phyloP scores from a whole-genome alignment of 2,888 invertebrate genomes.

The Dastarcus helophoroides region DNA sequence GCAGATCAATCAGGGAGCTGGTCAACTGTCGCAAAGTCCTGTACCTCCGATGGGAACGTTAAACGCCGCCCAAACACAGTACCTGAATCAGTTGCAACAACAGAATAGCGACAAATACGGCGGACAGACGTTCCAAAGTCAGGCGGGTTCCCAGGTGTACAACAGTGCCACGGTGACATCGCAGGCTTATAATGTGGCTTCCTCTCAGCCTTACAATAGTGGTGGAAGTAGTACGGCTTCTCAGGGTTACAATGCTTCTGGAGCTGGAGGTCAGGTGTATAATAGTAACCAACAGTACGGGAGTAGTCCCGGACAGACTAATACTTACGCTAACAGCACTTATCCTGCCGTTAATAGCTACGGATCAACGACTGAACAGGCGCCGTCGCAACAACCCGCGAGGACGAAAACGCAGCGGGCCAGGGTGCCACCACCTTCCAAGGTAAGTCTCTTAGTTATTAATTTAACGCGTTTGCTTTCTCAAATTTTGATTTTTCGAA shows the following conservation, averaged over 20 bases:
- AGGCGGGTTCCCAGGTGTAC: constrained; percentile 12
- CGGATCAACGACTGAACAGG: constrained; percentile 13
- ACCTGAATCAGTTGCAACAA: constrained; percentile 46
- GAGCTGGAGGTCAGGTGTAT: no score
- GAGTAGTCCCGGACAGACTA: constrained; percentile 15
- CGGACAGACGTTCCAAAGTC: constrained; percentile 20
- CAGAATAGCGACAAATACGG: constrained; percentile 36
- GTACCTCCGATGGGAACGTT: constrained; percentile 36
- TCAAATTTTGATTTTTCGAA: neutral
- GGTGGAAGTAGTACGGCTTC: constrained; percentile 5
- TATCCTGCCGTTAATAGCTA: constrained; percentile 21
- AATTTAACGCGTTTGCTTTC: neutral
- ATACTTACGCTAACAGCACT: constrained; percentile 22
- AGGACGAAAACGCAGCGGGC: constrained; percentile 57
- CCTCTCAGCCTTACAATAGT: constrained; percentile 13
- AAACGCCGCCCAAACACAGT: constrained; percentile 48
- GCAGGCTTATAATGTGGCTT: constrained; percentile 8
- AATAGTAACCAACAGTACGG: constrained; percentile 21
- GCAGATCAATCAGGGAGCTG: constrained; percentile 10
- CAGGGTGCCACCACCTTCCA: constrained; percentile 73
- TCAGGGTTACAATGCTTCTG: constrained; percentile 11
- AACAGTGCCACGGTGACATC: constrained; percentile 8
- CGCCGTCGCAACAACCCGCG: constrained; percentile 33
- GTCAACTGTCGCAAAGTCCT: constrained; percentile 16
- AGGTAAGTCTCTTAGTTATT: constrained; percentile 39